Percentiles rank a stretch among this genome's conserved stretches.
Conservation (phyloP, 53 echinoderm and acorn worm genomes). For the Crossaster papposus region DNA sequence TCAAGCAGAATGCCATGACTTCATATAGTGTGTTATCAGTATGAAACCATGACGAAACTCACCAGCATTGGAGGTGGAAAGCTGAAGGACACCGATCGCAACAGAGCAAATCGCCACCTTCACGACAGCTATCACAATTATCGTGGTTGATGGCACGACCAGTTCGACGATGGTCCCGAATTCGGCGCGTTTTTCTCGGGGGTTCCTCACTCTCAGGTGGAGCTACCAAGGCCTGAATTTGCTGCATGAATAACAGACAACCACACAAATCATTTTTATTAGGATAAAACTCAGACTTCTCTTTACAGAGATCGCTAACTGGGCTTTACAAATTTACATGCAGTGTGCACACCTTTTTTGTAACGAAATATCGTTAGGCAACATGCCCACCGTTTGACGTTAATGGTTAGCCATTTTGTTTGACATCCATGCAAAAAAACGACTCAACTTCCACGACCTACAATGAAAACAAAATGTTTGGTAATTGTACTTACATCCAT, state of each 20-base stretch:
- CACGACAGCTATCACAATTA: conserved; percentile 92
- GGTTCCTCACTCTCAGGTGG: conserved; percentile 95
- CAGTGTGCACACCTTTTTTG: background rate
- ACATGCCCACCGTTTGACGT: background rate
- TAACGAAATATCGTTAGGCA: background rate
- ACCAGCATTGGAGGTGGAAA: conserved; percentile 98
- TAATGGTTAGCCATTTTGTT: conserved; percentile 25
- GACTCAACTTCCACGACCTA: background rate
- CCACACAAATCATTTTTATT: background rate
- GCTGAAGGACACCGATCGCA: conserved; percentile 97
- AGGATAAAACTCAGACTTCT: background rate
- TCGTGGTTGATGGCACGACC: conserved; percentile 90
- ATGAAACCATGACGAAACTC: conserved; percentile 52
- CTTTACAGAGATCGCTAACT: background rate
- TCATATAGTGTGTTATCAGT: background rate
- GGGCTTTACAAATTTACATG: background rate
- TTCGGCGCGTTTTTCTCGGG: conserved; percentile 80
- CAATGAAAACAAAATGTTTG: background rate
- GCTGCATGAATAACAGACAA: conserved; percentile 63
- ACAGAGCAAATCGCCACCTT: conserved; percentile 96
- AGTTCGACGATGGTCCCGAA: conserved; percentile 79
- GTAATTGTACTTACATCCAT: conserved; percentile 84
- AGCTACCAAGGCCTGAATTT: conserved; percentile 93
- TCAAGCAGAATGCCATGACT: background rate
- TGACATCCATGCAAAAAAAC: conserved; percentile 11